These are phyloP conservation scores for Tiaroga cobitis DNA, from an alignment of 2,797 vertebrate species.

Conservation along the genomic window DNA sequence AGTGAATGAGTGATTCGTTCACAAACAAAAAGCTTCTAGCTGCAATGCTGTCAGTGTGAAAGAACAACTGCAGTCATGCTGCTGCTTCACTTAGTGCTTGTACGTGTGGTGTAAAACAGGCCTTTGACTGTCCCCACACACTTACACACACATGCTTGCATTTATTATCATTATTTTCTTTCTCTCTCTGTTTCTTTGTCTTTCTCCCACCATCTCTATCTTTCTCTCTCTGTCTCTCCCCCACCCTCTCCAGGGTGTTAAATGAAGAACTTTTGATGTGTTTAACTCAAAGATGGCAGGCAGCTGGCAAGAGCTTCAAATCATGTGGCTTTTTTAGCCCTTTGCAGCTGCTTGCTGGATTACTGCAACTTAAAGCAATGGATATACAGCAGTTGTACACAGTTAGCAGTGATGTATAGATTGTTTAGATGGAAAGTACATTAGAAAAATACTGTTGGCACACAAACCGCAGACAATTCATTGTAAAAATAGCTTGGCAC, in stretches of 20 bases:
- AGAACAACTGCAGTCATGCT: background rate
- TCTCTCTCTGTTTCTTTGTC: constrained; percentile 6
- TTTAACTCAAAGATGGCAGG: constrained; percentile 55
- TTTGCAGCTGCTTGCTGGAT: constrained; percentile 52
- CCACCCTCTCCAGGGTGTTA: constrained; percentile 20
- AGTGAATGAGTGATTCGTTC: background rate
- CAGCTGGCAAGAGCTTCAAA: constrained; percentile 59
- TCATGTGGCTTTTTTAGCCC: constrained; percentile 53
- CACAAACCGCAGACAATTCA: background rate
- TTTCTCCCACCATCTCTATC: constrained; percentile 17
- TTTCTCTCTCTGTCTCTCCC: background rate
- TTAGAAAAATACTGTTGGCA: constrained; percentile 15
- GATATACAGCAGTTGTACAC: constrained; percentile 13
- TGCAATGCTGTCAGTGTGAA: background rate
- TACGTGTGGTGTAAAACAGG: constrained; percentile 3
- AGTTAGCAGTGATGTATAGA: constrained; percentile 20
- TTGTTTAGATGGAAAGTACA: constrained; percentile 23
- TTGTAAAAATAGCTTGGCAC: constrained; percentile 30
- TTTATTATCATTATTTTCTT: constrained; percentile 19
- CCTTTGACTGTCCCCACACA: constrained; percentile 14
- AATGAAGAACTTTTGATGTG: constrained; percentile 58
- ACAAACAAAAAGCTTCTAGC: background rate
- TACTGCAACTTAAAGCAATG: constrained; percentile 43
- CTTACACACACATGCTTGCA: constrained; percentile 15
- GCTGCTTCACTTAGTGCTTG: background rate